Conservation (phyloP, 2,888 invertebrate species). For the Allolobophora icterica region DNA sequence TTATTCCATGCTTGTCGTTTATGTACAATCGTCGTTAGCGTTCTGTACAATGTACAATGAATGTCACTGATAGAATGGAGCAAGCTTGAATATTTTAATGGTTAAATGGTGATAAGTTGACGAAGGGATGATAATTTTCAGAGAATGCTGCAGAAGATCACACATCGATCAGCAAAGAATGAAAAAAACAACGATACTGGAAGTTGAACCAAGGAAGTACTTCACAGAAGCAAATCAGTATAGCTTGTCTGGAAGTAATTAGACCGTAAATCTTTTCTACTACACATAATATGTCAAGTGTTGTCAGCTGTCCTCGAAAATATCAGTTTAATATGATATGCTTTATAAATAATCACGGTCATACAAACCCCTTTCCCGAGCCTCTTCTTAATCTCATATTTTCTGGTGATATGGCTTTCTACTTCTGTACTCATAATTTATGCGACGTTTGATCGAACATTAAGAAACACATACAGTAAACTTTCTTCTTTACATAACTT, state of each 20-base stretch:
- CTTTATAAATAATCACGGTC: too few relatives aligned
- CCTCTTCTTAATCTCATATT: constrained; percentile 78
- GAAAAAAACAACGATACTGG: neutral
- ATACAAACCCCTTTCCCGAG: constrained; percentile 71
- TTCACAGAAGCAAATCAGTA: neutral
- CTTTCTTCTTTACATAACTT: neutral
- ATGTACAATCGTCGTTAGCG: too few relatives aligned
- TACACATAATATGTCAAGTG: neutral
- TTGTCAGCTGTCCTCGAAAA: neutral
- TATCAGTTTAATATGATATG: neutral
- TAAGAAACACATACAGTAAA: neutral
- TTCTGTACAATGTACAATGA: too few relatives aligned
- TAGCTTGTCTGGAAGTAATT: too few relatives aligned
- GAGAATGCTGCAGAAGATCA: neutral
- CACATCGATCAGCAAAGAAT: neutral
- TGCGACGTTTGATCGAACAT: neutral
- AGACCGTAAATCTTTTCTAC: neutral
- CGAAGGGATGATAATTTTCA: neutral
- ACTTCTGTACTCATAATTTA: constrained; percentile 64
- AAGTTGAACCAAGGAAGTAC: neutral
- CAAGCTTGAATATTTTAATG: too few relatives aligned
- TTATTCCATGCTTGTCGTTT: too few relatives aligned
- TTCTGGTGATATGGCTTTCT: constrained; percentile 84
- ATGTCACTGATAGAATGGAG: too few relatives aligned
- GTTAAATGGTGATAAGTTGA: neutral